These are phyloP conservation scores for Mus pahari DNA, from an alignment of 2,113 vertebrate species.

Conservation along the genomic window DNA sequence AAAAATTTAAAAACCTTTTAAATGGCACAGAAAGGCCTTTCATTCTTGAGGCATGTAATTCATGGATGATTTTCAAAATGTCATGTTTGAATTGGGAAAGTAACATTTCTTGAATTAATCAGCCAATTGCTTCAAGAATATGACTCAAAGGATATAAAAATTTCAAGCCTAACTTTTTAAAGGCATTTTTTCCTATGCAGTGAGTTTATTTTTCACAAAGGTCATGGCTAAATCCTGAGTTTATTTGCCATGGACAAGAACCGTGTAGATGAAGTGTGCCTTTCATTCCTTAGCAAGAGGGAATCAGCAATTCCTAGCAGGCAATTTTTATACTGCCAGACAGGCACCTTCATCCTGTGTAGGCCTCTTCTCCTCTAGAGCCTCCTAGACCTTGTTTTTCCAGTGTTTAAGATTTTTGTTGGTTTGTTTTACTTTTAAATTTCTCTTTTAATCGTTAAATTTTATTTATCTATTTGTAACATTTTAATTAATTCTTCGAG, in stretches of 20 bases:
- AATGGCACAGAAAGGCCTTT: constrained; percentile 78
- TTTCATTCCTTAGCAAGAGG: constrained; percentile 60
- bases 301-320: constrained; percentile 37
- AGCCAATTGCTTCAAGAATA: constrained; percentile 77
- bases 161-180: constrained; percentile 73
- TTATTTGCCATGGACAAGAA: constrained; percentile 67
- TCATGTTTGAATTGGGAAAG: constrained; percentile 80
- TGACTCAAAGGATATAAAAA: constrained; percentile 80
- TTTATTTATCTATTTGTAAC: not conserved
- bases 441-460: not conserved
- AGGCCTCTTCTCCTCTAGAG: not conserved
- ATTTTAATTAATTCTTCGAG: not conserved
- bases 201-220: constrained; percentile 80
- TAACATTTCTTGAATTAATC: constrained; percentile 80
- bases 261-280: constrained; percentile 53
- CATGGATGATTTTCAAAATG: constrained; percentile 82
- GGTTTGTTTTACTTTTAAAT: not conserved
- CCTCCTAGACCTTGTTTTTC: not conserved
- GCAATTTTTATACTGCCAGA: not conserved
- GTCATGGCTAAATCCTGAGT: constrained; percentile 67
- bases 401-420: not conserved
- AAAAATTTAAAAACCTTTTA: constrained; percentile 63
- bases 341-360: not conserved
- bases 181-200: constrained; percentile 61
- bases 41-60: constrained; percentile 76